Conservation (phyloP, 2,113 vertebrate genomes). For the Triplophysa siluroides region DNA sequence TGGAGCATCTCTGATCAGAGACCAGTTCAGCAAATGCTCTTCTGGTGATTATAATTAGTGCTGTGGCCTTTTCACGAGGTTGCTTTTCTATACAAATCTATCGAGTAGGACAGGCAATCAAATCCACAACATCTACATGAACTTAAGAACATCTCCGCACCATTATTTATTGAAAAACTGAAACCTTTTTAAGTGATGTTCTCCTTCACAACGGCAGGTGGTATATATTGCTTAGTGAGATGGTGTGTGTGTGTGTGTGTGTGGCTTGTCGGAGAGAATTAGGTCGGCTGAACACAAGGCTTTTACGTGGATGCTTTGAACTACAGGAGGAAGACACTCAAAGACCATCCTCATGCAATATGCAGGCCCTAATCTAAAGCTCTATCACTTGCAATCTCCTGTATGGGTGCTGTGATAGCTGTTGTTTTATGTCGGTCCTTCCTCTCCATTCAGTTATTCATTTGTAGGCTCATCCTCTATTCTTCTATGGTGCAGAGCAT, state of each 20-base stretch:
- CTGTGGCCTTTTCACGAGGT: not conserved
- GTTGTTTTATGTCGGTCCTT: conserved; percentile 20
- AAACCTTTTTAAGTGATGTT: conserved; percentile 90
- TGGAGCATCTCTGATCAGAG: conserved; percentile 3
- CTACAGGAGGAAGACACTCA: conserved; percentile 74
- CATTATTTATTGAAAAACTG: conserved; percentile 93
- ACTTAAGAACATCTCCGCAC: conserved; percentile 6
- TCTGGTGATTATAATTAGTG: not conserved
- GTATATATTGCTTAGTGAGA: conserved; percentile 68
- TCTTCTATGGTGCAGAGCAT: not conserved
- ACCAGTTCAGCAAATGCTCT: not conserved
- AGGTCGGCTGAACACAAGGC: conserved; percentile 78
- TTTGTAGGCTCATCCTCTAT: conserved; percentile 7
- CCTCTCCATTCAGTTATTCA: not conserved
- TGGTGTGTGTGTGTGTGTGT: conserved; percentile 77
- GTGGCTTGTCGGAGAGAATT: conserved; percentile 83
- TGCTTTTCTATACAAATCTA: not conserved
- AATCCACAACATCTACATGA: conserved; percentile 8
- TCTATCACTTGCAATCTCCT: conserved; percentile 49
- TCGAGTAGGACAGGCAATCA: not conserved
- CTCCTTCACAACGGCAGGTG: conserved; percentile 81
- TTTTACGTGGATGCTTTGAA: conserved; percentile 78
- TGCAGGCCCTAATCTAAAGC: conserved; percentile 69
- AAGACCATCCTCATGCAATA: conserved; percentile 85
- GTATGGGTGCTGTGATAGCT: conserved; percentile 43